A percentile compares a stretch with the other conserved stretches of the same genome.
These are phyloP conservation scores for Notodonta ziczac DNA, from an alignment of 2,888 invertebrate species.

Conservation along the genomic window DNA sequence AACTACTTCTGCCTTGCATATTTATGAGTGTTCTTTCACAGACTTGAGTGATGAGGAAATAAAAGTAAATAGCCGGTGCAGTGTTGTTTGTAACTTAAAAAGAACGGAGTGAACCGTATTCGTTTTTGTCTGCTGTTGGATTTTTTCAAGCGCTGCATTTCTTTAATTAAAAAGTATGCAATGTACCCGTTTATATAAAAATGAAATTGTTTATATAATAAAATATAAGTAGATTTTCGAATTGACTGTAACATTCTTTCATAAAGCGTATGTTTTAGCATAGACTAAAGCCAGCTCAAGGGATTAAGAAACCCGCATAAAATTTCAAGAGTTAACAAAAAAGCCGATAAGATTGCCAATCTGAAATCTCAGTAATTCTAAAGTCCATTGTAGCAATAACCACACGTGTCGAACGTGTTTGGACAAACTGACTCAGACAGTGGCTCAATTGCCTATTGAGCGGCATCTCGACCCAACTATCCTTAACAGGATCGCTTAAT, in stretches of 20 bases:
- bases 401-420: conserved; percentile 13
- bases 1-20: conserved; percentile 72
- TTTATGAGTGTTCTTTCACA: conserved; percentile 76
- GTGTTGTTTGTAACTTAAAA: conserved; percentile 56
- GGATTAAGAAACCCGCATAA: background rate
- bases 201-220: too few species aligned
- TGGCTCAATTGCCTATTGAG: conserved; percentile 34
- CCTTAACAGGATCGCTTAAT: conserved; percentile 31
- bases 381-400: conserved; percentile 21
- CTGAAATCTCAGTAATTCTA: background rate
- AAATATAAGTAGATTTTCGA: too few species aligned
- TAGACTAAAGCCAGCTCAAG: background rate
- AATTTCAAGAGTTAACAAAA: background rate
- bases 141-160: conserved; percentile 16
- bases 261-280: background rate
- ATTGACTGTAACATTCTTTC: too few species aligned
- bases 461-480: conserved; percentile 33
- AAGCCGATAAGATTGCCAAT: background rate
- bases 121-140: conserved; percentile 25
- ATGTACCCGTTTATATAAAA: too few species aligned
- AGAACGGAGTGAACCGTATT: conserved; percentile 45
- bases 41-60: conserved; percentile 75
- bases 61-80: conserved; percentile 67
- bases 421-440: conserved; percentile 17
- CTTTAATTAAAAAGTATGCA: conserved; percentile 6